phyloP scores from a whole-genome alignment of 1,140 invertebrate species.

The Drosophila paulistorum region DNA sequence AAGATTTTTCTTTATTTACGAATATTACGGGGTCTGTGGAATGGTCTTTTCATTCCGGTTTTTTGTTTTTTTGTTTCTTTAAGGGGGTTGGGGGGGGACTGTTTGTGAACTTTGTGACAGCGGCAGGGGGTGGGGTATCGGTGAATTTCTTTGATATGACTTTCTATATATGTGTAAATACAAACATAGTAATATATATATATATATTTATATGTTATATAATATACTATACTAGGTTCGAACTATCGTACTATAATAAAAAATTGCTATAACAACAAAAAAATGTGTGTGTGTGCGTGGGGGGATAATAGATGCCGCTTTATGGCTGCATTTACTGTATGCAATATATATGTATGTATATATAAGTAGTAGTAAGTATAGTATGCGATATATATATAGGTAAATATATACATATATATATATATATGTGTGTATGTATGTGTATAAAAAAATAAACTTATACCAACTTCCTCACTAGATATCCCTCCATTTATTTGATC shows the following conservation, averaged over 20 bases:
- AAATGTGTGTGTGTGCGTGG: not conserved
- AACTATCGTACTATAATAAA: constrained; percentile 40
- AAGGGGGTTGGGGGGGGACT: not conserved
- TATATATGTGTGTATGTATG: not conserved
- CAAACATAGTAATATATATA: constrained; percentile 23
- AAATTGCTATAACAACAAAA: constrained; percentile 31
- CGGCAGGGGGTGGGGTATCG: not conserved
- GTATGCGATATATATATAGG: constrained; percentile 36
- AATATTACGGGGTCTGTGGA: not conserved
- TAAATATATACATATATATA: not conserved
- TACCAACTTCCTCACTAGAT: constrained; percentile 7
- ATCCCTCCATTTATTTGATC: too few species aligned
- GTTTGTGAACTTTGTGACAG: not conserved
- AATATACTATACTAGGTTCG: constrained; percentile 8
- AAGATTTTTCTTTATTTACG: constrained; percentile 1
- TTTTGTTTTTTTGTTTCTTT: not conserved
- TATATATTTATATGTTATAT: constrained; percentile 29
- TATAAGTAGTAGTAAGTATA: constrained; percentile 23
- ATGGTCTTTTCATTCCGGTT: too few species aligned
- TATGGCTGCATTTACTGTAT: too few species aligned
- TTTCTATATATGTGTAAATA: constrained; percentile 20
- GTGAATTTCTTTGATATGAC: constrained; percentile 23
- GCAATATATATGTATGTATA: not conserved
- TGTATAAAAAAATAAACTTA: constrained; percentile 43
- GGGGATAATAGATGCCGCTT: not conserved